phyloP scores from a whole-genome alignment of 2,113 vertebrate species.

The Tetrao urogallus region DNA sequence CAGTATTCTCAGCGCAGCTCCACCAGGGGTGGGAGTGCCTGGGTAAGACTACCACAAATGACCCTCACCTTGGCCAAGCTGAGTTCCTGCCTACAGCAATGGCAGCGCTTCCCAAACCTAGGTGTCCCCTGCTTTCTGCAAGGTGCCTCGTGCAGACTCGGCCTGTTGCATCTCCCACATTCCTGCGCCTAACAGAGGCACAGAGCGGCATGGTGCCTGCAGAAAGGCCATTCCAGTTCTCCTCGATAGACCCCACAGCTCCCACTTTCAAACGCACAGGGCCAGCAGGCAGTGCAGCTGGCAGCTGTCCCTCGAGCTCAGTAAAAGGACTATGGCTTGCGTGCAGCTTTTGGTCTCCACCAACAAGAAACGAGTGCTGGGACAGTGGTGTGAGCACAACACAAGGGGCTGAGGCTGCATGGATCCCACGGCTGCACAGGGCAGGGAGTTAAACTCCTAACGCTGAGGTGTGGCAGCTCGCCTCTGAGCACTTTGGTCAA shows the following conservation, averaged over 20 bases:
- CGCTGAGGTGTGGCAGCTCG: background rate
- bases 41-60: background rate
- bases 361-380: background rate
- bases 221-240: background rate
- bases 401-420: accelerated
- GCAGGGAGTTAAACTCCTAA: accelerated
- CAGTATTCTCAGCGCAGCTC: too few species aligned
- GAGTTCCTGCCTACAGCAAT: background rate
- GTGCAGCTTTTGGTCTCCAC: background rate
- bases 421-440: background rate
- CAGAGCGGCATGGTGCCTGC: background rate
- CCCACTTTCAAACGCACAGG: background rate
- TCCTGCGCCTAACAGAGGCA: background rate
- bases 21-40: background rate
- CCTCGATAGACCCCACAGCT: background rate
- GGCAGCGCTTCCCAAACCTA: background rate
- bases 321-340: background rate
- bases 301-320: background rate
- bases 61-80: background rate
- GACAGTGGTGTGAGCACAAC: background rate
- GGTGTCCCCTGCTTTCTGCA: background rate
- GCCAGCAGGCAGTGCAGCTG: background rate
- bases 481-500: conserved; percentile 13
- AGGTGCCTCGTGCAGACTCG: accelerated
- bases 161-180: background rate